Percentiles rank a stretch among this genome's conserved stretches.
Conservation (phyloP, 2,797 vertebrate species). For the Tragopan temminckii region DNA sequence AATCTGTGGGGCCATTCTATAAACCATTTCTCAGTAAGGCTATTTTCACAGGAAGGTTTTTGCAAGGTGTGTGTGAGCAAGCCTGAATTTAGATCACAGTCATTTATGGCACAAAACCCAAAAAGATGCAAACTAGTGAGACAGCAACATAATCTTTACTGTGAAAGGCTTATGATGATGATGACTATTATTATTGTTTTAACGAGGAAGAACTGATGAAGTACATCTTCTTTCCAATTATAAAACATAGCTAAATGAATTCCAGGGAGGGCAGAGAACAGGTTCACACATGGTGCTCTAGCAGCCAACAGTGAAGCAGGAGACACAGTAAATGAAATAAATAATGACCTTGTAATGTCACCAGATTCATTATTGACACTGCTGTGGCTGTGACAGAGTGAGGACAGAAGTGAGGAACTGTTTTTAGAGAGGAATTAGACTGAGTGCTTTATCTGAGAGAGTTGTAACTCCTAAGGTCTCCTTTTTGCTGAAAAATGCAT, state of each 20-base stretch:
- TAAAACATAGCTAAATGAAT: not conserved
- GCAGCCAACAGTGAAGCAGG: not conserved
- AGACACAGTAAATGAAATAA: not conserved
- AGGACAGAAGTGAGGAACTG: not conserved
- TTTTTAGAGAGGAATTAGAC: not conserved
- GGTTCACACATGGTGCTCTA: not conserved
- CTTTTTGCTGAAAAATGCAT: not conserved
- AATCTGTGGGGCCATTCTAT: not conserved
- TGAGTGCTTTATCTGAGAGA: not conserved
- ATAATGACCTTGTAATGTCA: not conserved
- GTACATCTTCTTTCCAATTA: not conserved
- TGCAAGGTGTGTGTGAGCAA: not conserved
- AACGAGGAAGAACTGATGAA: not conserved
- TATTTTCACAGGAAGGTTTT: not conserved
- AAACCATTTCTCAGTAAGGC: not conserved
- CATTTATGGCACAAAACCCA: not conserved
- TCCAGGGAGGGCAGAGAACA: not conserved
- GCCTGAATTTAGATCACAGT: not conserved
- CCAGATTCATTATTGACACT: not conserved
- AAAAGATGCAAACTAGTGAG: not conserved
- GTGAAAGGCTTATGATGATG: not conserved
- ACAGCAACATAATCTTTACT: not conserved
- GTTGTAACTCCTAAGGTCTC: not conserved
- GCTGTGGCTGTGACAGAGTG: not conserved
- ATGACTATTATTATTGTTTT: not conserved